Base-by-base conservation (phyloP, 1,140 invertebrate species). In the Neotoxoptera formosana region DNA sequence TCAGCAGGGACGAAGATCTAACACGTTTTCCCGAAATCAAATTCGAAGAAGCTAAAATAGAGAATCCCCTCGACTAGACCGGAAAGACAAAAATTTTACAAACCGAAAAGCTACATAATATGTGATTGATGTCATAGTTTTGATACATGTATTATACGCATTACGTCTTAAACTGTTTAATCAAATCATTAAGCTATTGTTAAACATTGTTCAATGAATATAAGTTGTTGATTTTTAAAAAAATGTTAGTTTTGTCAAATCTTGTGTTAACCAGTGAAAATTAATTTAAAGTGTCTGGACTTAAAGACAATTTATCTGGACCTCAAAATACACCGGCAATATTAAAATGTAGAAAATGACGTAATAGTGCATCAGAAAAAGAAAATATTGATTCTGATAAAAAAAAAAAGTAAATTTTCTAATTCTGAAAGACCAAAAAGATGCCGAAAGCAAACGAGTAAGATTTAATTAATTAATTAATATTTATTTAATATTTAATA, bases 161-260 rank as follows among this genome's bases (percentile, higher is more conserved):
- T 93, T 36, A 60, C 87, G 45, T 93, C 93, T 83, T 21, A 41
- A 25, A 48, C n/a, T 67, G 7, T 67, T 67, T 30, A 30, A n/a
- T 30, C 2, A 67, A 41, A 30, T n/a, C n/a, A n/a, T 67, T 67
- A 67, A 67, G 7, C 2, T 67, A n/a, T 67, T 67, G 25, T 25
- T 41, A 41, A 2, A 41, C 41, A 81, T 67, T 51, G n/a, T 84
- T 20, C 9, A 45, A 41, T 60, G n/a, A 41, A 94, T 95, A 48
- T 94, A 97, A 97, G 97, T 99, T 25, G 96, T 98, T 48, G 97
- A 99, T 95, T 97, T 97, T 95, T 99, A 99, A 95, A 95, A 98
- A 88, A 99, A 99, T 95, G 97, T 98, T 89, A 96, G 96, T 91
- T 96, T 98, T 94, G 97, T 97, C 0, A 98, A 98, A 95, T 95